These are phyloP conservation scores for Panonychus citri DNA, from an alignment of 1,140 invertebrate genomes.

Conservation along the genomic window DNA sequence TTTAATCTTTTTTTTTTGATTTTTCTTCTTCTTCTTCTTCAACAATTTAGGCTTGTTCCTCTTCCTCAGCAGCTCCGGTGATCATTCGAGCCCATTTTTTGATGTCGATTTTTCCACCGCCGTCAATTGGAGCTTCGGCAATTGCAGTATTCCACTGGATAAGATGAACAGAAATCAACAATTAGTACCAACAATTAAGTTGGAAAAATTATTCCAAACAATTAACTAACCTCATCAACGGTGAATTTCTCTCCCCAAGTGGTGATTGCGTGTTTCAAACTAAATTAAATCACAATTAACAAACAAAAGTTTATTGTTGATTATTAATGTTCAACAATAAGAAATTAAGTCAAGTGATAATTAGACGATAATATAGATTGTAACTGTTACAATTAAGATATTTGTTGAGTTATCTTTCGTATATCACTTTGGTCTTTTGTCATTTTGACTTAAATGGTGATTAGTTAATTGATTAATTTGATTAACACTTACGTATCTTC, in stretches of 20 bases:
- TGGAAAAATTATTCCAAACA: no score
- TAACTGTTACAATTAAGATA: no score
- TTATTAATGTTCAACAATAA: not conserved
- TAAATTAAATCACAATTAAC: constrained; percentile 15
- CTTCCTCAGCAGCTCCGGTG: constrained; percentile 46
- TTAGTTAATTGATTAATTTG: not conserved
- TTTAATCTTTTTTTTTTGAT: no score
- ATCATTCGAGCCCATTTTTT: constrained; percentile 65
- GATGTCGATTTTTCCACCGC: constrained; percentile 77
- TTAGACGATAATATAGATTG: no score
- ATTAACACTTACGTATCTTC: constrained; percentile 26
- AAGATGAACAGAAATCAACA: not conserved
- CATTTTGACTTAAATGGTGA: constrained; percentile 4
- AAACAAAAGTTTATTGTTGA: not conserved
- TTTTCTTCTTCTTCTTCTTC: no score
- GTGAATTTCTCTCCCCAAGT: constrained; percentile 29
- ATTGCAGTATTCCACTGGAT: constrained; percentile 60
- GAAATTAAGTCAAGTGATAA: no score
- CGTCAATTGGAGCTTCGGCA: constrained; percentile 82
- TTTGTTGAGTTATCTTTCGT: no score
- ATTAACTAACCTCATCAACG: constrained; percentile 22
- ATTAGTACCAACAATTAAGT: not conserved
- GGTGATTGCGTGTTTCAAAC: constrained; percentile 25
- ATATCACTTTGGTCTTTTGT: constrained; percentile 5
- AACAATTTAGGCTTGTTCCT: constrained; percentile 15